Conservation (phyloP, 2,888 invertebrate genomes). For the Drosophila cracens region DNA sequence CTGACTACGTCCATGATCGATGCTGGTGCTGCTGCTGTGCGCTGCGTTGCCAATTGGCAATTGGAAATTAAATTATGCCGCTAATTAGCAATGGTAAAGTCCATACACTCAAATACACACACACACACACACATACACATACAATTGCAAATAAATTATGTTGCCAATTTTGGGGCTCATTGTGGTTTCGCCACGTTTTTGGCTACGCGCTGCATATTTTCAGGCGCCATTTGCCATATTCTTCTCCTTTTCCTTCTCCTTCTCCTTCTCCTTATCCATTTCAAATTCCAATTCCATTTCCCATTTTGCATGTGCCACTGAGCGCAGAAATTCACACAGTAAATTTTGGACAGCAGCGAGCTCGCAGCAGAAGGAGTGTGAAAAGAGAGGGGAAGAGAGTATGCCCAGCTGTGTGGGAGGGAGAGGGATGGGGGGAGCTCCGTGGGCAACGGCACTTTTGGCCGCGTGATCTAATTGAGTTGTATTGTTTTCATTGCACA, state of each 20-base stretch:
- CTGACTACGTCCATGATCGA: not conserved
- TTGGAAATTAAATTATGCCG: slow-evolving; percentile 76
- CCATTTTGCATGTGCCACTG: slow-evolving; percentile 49
- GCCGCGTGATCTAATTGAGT: slow-evolving; percentile 67
- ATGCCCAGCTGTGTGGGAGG: not conserved
- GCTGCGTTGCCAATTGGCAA: slow-evolving; percentile 56
- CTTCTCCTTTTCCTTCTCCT: slow-evolving; percentile 1
- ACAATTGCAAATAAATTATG: slow-evolving; percentile 69
- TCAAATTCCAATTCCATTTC: not conserved
- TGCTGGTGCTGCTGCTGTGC: not conserved
- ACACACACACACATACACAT: slow-evolving; percentile 12
- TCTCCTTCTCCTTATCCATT: not conserved
- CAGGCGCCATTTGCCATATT: slow-evolving; percentile 26
- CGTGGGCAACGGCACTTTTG: slow-evolving; percentile 14
- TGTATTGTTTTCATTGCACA: slow-evolving; percentile 62
- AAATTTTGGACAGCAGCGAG: slow-evolving; percentile 49
- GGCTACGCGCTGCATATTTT: slow-evolving; percentile 50
- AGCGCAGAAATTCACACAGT: slow-evolving; percentile 70
- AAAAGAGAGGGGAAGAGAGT: not conserved
- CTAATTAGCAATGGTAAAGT: slow-evolving; percentile 64
- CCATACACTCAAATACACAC: slow-evolving; percentile 12
- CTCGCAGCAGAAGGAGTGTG: not conserved
- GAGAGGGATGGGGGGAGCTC: not conserved
- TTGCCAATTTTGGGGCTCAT: slow-evolving; percentile 75
- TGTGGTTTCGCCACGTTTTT: slow-evolving; percentile 62